Base-by-base conservation (phyloP, 2,113 vertebrate species). In the Strix aluco region DNA sequence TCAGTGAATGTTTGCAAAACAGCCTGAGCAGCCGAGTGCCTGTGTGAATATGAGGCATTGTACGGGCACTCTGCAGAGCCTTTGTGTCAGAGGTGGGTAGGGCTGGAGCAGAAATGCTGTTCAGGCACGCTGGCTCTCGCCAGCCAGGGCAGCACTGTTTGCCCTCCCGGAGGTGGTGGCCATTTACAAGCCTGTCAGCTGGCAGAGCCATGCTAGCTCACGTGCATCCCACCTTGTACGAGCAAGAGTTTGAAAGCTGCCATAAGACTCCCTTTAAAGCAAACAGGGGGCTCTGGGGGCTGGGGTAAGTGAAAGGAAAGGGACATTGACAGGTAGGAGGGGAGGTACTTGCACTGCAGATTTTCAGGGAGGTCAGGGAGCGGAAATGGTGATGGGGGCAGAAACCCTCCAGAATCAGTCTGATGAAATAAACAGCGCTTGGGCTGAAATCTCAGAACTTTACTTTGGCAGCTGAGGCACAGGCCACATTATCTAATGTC, bases 401-500 rank as follows among this genome's bases (percentile, higher is more conserved):
- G 87, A 90, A 96, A 73, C 66, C 30, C 65, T 96, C 30, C 65
- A 73, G 61, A 90, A 96, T 85, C 90, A 0, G 0, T 86, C 83
- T 91, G 78, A 87, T 91, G 70, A 95, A 96, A 94, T 88, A 96
- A 97, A 95, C 92, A 95, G 71, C 1, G 1, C 87, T 81, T 27
- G 89, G 81, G 54, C 95, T 92, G 95, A 92, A 88, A 92, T 70
- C 42, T 96, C 91, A 54, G 85, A 88, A 77, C 97, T 97, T 97
- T 97, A 95, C 89, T 97, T 97, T 97, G 96, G 97, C 97, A 97
- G 93, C 95, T 82, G 89, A 96, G 94, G 79, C 89, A 38, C 51
- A 80, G 74, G 85, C 93, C 81, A 62, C 93, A 73, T 97, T 96
- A 97, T 97, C 97, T 97, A 97, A 97, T 84, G 70, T 95, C 93